Base-by-base conservation (phyloP, 2,888 invertebrate genomes). In the Pterostichus niger region DNA sequence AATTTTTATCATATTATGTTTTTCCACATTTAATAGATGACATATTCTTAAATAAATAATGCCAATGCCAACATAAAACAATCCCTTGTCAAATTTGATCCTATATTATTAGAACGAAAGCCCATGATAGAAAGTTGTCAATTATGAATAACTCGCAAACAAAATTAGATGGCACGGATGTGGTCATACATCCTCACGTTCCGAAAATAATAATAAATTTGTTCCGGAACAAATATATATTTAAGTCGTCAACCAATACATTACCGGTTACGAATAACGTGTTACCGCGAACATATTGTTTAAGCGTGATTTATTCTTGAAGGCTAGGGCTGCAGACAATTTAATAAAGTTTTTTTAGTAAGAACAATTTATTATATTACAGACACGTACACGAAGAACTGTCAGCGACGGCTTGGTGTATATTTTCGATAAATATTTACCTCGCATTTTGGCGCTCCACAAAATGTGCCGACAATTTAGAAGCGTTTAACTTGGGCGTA, bases 321-420 rank as follows among this genome's bases (percentile, higher is more conserved):
- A 49, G 24, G 44, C 40, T 68, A 52, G 13, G 64, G 52, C 31
- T 17, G 59, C 46, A 56, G 82, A 82, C 82, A 82, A 40, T 82
- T 82, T 82, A 82, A 82, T 82, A 82, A 82, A 82, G 75, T 82
- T 75, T 75, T 24, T 61, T 56, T 33, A 40, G 35, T 35, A 15
- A 59, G 71, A 79, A 79, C 79, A 79, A 79, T 79, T 79, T 79
- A 68, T 79, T 79, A 79, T 68, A 68, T 52, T 35, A 77, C 77
- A 35, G 77, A 77, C 77, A 77, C 77, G 56, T 75, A 75, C 64
- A 49, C 31, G 49, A 31, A 52, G 56, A 77, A 56, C 56, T 56
- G 56, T 52, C 54, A 54, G 77, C 77, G 40, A 77, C 35, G 56
- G 40, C 17, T n/a, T 31, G 33, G 35, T 54, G 56, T 56, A 54